Evolutionary conservation across 2,113 vertebrate species (phyloP), one percentile per base, ranked within the genome.

Genomic region (Calyptomena viridis): DNA sequence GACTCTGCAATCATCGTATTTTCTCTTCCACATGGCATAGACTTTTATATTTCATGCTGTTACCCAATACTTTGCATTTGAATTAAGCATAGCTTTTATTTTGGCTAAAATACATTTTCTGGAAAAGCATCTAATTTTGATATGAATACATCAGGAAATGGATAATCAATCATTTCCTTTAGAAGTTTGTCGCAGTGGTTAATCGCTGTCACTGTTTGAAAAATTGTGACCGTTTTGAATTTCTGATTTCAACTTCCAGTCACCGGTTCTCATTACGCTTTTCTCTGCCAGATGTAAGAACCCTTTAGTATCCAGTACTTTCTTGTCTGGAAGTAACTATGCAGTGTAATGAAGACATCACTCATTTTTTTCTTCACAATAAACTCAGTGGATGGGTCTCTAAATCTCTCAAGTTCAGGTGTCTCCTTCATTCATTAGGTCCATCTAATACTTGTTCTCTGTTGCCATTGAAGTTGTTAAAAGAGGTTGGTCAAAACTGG

Each of bases 181-280:
- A 95, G 92, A 96, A 94, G 87, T 96, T 93, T 96, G 88, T 94
- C 33, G 55, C 95, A 93, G 94, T 84, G 87, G 96, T 96, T 96
- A 95, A 96, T 96, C 79, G 88, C 93, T 8, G 78, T 96, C 94
- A 86, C 79, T 92, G 83, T 93, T 91, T 94, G 90, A 95, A 96
- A 92, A 94, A 96, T 96, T 94, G 93, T 95, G 92, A 93, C 93
- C 76, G 56, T 95, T 96, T 96, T 96, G 88, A 96, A 96, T 97
- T 96, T 93, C 95, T 95, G 95, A 90, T 95, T 97, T 97, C 94
- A 94, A 49, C 94, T 97, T 96, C 88, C 95, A 96, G 93, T 95
- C 84, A 96, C 94, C 83, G 75, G 95, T 96, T 96, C 94, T 97
- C 94, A 95, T 97, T 97, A 94, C 80, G 82, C 72, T 84, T 94